Conservation (phyloP, 2,888 invertebrate genomes). For the Dioctria linearis region DNA sequence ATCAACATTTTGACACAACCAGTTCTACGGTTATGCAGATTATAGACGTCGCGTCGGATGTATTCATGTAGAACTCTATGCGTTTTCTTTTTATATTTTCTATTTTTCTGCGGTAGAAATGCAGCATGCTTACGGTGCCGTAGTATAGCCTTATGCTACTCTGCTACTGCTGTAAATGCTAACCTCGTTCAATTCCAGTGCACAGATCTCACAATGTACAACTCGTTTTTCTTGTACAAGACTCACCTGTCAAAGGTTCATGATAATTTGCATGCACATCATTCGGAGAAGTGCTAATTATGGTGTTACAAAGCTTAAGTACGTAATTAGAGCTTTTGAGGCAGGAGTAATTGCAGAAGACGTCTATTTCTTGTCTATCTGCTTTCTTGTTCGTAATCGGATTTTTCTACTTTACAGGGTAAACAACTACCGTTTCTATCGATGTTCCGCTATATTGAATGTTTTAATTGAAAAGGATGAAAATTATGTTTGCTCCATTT, state of each 20-base stretch:
- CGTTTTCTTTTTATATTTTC: neutral
- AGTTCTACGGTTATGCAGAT: neutral
- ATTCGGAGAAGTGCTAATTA: conserved; percentile 40
- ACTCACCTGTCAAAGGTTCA: conserved; percentile 36
- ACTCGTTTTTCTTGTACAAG: conserved; percentile 35
- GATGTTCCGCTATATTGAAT: too few relatives aligned
- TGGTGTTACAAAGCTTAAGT: conserved; percentile 37
- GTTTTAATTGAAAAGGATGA: too few relatives aligned
- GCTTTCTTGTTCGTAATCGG: too few relatives aligned
- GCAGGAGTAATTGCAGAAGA: too few relatives aligned
- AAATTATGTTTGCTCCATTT: too few relatives aligned
- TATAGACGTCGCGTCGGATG: neutral
- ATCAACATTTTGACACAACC: conserved; percentile 41
- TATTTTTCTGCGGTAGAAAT: too few relatives aligned
- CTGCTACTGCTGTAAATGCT: neutral
- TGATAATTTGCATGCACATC: conserved; percentile 26
- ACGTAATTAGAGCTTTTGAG: conserved; percentile 29
- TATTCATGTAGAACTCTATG: neutral
- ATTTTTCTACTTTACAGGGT: too few relatives aligned
- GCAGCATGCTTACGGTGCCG: neutral
- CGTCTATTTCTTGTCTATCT: too few relatives aligned
- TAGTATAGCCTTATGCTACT: neutral
- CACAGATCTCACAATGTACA: conserved; percentile 16
- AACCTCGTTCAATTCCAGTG: conserved; percentile 34
- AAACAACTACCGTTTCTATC: too few relatives aligned